Evolutionary conservation across 2,113 vertebrate genomes (phyloP).

Genomic region (Ptilorrhoa leucosticta): DNA sequence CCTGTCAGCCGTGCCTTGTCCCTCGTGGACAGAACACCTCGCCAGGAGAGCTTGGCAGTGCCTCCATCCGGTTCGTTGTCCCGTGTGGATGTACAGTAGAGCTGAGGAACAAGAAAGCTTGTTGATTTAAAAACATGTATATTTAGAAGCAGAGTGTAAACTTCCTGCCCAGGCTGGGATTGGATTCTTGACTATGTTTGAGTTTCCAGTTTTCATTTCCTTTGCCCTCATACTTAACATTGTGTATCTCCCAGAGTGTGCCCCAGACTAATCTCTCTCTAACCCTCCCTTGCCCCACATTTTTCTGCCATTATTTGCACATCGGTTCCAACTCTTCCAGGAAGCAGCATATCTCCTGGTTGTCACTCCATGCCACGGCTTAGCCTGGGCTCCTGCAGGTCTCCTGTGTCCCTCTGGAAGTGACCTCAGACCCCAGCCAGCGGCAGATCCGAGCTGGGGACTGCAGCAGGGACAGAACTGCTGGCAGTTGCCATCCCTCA

Average conservation of each 20-base stretch:
- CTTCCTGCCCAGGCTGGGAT: constrained; percentile 74
- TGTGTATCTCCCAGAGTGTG: constrained; percentile 63
- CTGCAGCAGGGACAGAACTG: neutral
- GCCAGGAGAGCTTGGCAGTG: constrained; percentile 30
- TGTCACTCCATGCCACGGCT: neutral
- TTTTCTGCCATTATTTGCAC: constrained; percentile 66
- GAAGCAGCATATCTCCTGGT: neutral
- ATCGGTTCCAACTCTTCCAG: constrained; percentile 16
- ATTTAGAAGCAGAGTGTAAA: constrained; percentile 79
- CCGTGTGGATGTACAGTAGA: neutral
- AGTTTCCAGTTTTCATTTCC: constrained; percentile 72
- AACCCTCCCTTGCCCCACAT: constrained; percentile 39
- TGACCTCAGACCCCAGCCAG: neutral
- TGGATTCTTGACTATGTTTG: constrained; percentile 72
- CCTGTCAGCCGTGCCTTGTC: neutral
- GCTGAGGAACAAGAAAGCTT: constrained; percentile 68
- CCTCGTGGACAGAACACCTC: neutral
- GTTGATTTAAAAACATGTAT: constrained; percentile 77
- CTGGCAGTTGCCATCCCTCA: neutral
- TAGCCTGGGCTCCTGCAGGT: neutral
- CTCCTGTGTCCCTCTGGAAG: neutral
- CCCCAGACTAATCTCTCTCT: constrained; percentile 57
- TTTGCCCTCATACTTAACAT: constrained; percentile 67
- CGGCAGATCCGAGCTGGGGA: neutral
- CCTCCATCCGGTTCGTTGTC: neutral